Base-by-base conservation (phyloP, 2,797 vertebrate species). In the Allobates femoralis region DNA sequence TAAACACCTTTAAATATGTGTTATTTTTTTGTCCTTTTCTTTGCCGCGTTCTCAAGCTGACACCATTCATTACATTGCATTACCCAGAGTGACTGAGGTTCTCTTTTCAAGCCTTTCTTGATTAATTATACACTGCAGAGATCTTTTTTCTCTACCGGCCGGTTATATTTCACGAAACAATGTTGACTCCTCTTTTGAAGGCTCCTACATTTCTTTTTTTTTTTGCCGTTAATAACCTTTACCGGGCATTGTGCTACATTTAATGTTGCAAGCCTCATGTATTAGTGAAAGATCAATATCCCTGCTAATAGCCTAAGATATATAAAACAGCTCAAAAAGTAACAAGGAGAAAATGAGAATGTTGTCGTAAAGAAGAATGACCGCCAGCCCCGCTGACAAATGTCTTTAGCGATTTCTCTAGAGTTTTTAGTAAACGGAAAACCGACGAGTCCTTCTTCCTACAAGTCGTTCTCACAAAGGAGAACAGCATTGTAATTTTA, bases 341-440 rank as follows among this genome's bases (percentile, higher is more conserved):
- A 50, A 55, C 86, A 91, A 77, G 91, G 90, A 91, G 91, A 91
- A 92, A 92, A 92, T 91, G 89, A 92, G 91, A 91, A 92, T 89
- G 89, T 92, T 92, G 91, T 91, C 91, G 92, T 90, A 89, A 92
- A 92, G 93, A 91, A 89, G 91, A 90, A 92, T 90, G 90, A 90
- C 88, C 89, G 91, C 92, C 90, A 92, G 91, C 91, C 90, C 87
- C 67, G n/a, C 85, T 90, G 91, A 92, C 92, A 90, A 92, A 93
- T 91, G 90, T 91, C 90, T 91, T 92, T 92, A 91, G 90, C 89
- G 89, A 91, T 91, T 93, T 92, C 90, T 1, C 91, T 89, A 86
- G 85, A 2, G 0, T 92, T 93, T 80, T 91, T 92, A 90, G 90
- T 91, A 92, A 93, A 92, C 91, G 92, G 80, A 91, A 82, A 87